phyloP scores from a whole-genome alignment of 2,113 vertebrate genomes.

The Mesoclemmys tuberculata region DNA sequence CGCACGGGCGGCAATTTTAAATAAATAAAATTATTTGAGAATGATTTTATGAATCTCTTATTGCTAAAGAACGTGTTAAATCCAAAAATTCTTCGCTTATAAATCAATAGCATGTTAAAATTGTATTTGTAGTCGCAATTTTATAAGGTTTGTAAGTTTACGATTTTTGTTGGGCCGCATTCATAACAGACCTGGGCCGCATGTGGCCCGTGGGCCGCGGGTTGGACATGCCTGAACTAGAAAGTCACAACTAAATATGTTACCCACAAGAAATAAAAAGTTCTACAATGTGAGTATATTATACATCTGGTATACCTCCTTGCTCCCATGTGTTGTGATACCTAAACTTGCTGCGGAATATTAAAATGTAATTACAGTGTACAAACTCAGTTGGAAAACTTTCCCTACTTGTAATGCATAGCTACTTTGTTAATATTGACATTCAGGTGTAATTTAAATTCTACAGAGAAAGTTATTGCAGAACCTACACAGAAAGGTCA shows the following conservation, averaged over 20 bases:
- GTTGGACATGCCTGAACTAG: too few species aligned
- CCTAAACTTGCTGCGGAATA: neutral
- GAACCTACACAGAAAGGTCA: slow-evolving; percentile 63
- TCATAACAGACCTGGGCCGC: too few species aligned
- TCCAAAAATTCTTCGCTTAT: too few species aligned
- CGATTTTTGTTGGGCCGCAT: too few species aligned
- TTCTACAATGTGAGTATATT: fast-evolving
- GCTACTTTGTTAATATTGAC: slow-evolving; percentile 39
- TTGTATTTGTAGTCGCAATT: too few species aligned
- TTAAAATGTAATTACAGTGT: neutral
- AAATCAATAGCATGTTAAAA: too few species aligned
- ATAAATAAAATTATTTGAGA: too few species aligned
- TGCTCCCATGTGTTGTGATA: neutral
- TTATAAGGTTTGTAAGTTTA: too few species aligned
- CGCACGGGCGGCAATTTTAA: too few species aligned
- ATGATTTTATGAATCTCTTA: too few species aligned
- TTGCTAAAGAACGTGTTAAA: too few species aligned
- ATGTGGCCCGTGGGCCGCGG: too few species aligned
- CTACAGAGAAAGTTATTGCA: slow-evolving; percentile 53
- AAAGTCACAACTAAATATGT: neutral
- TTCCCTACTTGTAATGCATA: slow-evolving; percentile 1
- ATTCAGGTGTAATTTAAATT: slow-evolving; percentile 65
- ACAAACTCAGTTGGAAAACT: neutral
- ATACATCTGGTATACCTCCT: neutral
- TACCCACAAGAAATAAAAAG: neutral